phyloP scores from a whole-genome alignment of 2,797 vertebrate genomes.

The Columba guinea region DNA sequence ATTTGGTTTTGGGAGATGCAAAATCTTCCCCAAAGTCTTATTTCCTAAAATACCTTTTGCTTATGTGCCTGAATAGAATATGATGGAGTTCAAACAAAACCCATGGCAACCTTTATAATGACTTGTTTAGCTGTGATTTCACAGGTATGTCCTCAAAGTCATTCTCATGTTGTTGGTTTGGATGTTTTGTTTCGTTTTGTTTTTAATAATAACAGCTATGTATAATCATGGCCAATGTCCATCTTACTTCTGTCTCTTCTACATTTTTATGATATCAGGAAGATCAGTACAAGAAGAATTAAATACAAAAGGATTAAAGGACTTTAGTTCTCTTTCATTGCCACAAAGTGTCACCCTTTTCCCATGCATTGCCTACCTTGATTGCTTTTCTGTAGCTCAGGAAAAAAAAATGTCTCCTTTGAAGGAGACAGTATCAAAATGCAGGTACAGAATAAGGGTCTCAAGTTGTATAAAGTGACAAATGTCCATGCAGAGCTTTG shows the following conservation, averaged over 20 bases:
- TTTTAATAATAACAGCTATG: background rate
- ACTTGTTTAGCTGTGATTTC: background rate
- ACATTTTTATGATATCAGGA: background rate
- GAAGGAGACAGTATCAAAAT: background rate
- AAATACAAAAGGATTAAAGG: background rate
- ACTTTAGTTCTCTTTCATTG: conserved; percentile 31
- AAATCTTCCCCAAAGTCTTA: background rate
- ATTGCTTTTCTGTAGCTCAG: conserved; percentile 22
- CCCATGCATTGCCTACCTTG: conserved; percentile 21
- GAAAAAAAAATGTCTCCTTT: conserved; percentile 11
- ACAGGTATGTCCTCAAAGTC: background rate
- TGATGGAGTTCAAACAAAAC: background rate
- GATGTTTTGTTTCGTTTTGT: background rate
- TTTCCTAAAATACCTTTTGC: background rate
- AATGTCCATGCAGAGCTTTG: background rate
- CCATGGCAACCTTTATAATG: background rate
- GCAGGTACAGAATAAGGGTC: background rate
- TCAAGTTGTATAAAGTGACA: background rate
- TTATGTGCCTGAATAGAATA: background rate
- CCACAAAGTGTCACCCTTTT: conserved; percentile 71
- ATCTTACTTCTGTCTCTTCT: background rate
- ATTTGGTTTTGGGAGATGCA: background rate
- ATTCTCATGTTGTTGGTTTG: background rate
- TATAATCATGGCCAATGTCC: background rate
- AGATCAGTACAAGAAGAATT: background rate